phyloP scores from a whole-genome alignment of 2,888 invertebrate species.

The Doris montereyensis region DNA sequence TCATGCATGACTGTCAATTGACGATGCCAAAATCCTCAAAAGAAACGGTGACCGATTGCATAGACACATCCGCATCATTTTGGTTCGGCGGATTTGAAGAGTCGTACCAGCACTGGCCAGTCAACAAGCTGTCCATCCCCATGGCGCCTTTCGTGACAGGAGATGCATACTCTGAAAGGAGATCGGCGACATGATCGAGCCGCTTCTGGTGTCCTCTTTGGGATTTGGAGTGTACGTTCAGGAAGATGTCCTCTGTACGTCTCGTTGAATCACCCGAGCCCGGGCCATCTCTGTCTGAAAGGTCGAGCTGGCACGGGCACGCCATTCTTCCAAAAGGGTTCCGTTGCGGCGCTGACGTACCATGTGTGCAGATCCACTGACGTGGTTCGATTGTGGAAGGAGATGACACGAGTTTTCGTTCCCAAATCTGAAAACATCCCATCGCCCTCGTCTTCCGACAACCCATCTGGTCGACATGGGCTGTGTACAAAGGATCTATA shows the following conservation, averaged over 20 bases:
- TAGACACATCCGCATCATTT: slow-evolving; percentile 23
- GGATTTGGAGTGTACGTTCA: slow-evolving; percentile 81
- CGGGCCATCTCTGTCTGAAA: slow-evolving; percentile 51
- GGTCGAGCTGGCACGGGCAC: slow-evolving; percentile 45
- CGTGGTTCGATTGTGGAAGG: slow-evolving; percentile 47
- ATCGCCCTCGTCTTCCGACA: slow-evolving; percentile 81
- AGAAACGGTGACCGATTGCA: slow-evolving; percentile 42
- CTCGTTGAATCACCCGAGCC: slow-evolving; percentile 80
- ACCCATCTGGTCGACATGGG: slow-evolving; percentile 94
- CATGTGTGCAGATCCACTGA: slow-evolving; percentile 51
- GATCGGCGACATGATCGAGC: slow-evolving; percentile 73
- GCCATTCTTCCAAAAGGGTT: slow-evolving; percentile 53
- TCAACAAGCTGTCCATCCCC: slow-evolving; percentile 32
- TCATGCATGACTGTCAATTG: too few species aligned
- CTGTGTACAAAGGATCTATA: slow-evolving; percentile 81
- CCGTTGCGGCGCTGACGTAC: slow-evolving; percentile 47
- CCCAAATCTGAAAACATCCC: slow-evolving; percentile 79
- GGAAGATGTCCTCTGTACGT: slow-evolving; percentile 82
- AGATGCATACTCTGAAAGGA: slow-evolving; percentile 31
- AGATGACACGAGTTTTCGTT: slow-evolving; percentile 77
- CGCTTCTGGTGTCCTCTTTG: slow-evolving; percentile 79
- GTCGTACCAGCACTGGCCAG: slow-evolving; percentile 39
- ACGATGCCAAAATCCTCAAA: background rate
- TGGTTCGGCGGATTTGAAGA: slow-evolving; percentile 43
- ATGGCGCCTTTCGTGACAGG: slow-evolving; percentile 54